phyloP scores from a whole-genome alignment of 2,797 vertebrate genomes.

The Microcaecilia unicolor region DNA sequence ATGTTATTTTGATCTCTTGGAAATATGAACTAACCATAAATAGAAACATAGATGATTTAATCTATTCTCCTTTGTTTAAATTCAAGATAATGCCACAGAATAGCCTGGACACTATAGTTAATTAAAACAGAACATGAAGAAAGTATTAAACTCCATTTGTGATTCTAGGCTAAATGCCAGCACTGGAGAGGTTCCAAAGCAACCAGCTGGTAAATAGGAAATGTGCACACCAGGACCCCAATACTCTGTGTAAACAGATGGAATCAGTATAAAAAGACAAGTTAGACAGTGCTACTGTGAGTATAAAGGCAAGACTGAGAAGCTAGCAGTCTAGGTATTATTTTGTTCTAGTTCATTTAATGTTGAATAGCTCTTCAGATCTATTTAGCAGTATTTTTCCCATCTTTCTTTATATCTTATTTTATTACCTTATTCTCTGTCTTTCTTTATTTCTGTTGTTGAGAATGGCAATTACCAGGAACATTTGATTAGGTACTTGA shows the following conservation, averaged over 20 bases:
- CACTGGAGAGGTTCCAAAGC: conserved; percentile 51
- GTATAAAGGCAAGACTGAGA: conserved; percentile 53
- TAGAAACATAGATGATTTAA: no score
- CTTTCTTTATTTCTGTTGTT: conserved; percentile 47
- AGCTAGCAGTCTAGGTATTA: conserved; percentile 47
- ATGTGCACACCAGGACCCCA: conserved; percentile 70
- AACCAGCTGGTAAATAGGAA: conserved; percentile 92
- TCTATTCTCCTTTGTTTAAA: no score
- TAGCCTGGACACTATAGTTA: conserved; percentile 12
- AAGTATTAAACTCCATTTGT: conserved; percentile 10
- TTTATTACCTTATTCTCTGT: conserved; percentile 31
- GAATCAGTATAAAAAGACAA: conserved; percentile 71
- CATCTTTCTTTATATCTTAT: conserved; percentile 32
- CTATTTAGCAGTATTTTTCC: conserved; percentile 65
- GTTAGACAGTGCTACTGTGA: conserved; percentile 55
- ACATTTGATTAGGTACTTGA: no score
- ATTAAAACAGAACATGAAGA: conserved; percentile 12
- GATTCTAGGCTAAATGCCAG: conserved; percentile 47
- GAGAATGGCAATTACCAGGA: conserved; percentile 59
- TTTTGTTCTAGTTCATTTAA: conserved; percentile 67
- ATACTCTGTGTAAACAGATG: conserved; percentile 69
- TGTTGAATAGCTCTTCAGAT: conserved; percentile 58
- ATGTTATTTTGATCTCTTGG: no score
- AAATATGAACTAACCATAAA: no score
- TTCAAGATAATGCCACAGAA: no score